Evolutionary conservation across 2,888 invertebrate species (phyloP).

Genomic region (Ceratothoa steindachneri): DNA sequence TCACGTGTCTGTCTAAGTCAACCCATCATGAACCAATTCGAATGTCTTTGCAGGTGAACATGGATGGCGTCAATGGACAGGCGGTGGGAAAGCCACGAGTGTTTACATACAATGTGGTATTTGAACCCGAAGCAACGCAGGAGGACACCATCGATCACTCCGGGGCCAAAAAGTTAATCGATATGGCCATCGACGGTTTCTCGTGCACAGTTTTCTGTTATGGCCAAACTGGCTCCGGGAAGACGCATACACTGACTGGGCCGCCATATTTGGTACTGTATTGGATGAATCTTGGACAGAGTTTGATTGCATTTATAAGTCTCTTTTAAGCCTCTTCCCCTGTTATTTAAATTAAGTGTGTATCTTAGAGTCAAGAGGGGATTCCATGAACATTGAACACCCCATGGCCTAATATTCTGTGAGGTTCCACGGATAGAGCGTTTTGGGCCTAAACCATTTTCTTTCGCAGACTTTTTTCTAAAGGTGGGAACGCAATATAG

Average conservation of each 20-base stretch:
- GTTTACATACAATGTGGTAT: constrained; percentile 92
- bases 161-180: constrained; percentile 73
- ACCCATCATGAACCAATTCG: too few relatives aligned
- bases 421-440: too few relatives aligned
- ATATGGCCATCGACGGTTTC: constrained; percentile 92
- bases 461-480: too few relatives aligned
- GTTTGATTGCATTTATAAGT: neutral
- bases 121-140: constrained; percentile 81
- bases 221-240: constrained; percentile 94
- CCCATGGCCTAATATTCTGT: too few relatives aligned
- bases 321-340: neutral
- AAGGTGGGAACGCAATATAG: too few relatives aligned
- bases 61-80: constrained; percentile 55
- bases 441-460: too few relatives aligned
- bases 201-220: constrained; percentile 92
- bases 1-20: too few relatives aligned
- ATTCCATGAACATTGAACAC: too few relatives aligned
- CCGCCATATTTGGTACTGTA: constrained; percentile 79
- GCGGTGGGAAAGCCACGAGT: constrained; percentile 64
- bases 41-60: constrained; percentile 48
- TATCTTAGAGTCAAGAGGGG: too few relatives aligned
- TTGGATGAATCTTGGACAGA: constrained; percentile 48
- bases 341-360: neutral
- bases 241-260: constrained; percentile 91
- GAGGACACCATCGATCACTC: constrained; percentile 83